Percentiles rank a stretch among this genome's conserved stretches.
These are phyloP conservation scores for Hydroisotoma schaefferi DNA, from an alignment of 2,888 invertebrate species.

Conservation along the genomic window DNA sequence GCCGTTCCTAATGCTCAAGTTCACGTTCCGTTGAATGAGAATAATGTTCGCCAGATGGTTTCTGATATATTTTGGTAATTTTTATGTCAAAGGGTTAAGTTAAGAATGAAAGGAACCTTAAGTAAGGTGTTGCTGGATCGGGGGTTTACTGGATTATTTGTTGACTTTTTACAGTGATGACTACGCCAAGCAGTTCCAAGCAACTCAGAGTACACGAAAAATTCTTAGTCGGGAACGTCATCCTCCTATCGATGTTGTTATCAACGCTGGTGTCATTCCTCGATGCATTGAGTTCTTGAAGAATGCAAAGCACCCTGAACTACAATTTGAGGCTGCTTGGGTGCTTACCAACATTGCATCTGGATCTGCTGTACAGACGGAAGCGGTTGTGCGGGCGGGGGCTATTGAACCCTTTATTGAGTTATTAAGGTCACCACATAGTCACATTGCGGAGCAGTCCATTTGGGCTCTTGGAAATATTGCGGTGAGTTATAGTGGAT, in stretches of 20 bases:
- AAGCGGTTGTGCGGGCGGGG: slow-evolving; percentile 77
- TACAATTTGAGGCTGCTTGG: slow-evolving; percentile 97
- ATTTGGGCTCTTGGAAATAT: slow-evolving; percentile 98
- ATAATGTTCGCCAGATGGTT: slow-evolving; percentile 23
- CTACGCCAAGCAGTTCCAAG: slow-evolving; percentile 50
- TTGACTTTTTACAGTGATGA: slow-evolving; percentile 27
- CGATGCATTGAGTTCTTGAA: slow-evolving; percentile 73
- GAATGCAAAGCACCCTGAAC: slow-evolving; percentile 58
- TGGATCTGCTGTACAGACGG: slow-evolving; percentile 86
- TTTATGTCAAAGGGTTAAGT: background rate
- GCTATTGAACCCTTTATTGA: slow-evolving; percentile 77
- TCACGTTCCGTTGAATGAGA: slow-evolving; percentile 17
- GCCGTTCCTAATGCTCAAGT: slow-evolving; percentile 42
- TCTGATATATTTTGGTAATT: slow-evolving; percentile 26
- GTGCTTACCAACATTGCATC: slow-evolving; percentile 96
- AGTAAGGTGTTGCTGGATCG: slow-evolving; percentile 1
- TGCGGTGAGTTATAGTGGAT: slow-evolving; percentile 56
- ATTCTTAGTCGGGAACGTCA: slow-evolving; percentile 82
- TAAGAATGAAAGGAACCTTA: no score
- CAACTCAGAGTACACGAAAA: slow-evolving; percentile 79
- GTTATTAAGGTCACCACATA: slow-evolving; percentile 65
- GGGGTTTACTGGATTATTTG: background rate
- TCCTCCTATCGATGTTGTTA: slow-evolving; percentile 86
- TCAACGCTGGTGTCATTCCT: slow-evolving; percentile 76
- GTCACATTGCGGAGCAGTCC: slow-evolving; percentile 82